These are phyloP conservation scores for Aselliscus stoliczkanus DNA, from an alignment of 2,797 vertebrate species.

Conservation along the genomic window DNA sequence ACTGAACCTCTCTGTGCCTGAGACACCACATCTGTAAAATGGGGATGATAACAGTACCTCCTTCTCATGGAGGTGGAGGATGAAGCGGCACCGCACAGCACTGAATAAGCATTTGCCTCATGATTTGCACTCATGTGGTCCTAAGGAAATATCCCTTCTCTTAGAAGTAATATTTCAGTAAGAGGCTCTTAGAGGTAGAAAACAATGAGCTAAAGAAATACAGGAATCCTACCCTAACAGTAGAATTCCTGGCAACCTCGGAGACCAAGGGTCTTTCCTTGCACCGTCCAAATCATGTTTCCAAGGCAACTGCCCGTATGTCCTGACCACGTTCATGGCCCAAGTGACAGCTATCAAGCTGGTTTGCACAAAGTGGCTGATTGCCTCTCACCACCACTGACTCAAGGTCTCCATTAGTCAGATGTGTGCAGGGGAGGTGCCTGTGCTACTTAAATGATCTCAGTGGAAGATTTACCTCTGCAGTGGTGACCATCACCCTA, in stretches of 20 bases:
- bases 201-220: background rate
- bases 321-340: accelerated
- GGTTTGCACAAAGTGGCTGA: background rate
- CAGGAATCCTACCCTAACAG: background rate
- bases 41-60: background rate
- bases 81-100: accelerated
- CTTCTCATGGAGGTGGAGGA: background rate
- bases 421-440: background rate
- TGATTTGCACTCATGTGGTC: background rate
- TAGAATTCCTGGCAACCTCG: background rate
- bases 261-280: background rate
- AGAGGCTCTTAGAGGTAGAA: background rate
- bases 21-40: background rate
- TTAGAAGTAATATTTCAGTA: background rate
- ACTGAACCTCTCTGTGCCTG: background rate
- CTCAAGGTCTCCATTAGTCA: background rate
- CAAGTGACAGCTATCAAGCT: background rate
- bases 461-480: background rate
- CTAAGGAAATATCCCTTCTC: background rate
- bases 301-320: background rate
- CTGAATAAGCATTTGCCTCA: background rate
- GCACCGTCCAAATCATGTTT: background rate
- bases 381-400: background rate
- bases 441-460: background rate
- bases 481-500: background rate